Percentiles rank a stretch among this genome's conserved stretches.
Conservation (phyloP, 2,113 vertebrate genomes). For the Arenaria interpres region DNA sequence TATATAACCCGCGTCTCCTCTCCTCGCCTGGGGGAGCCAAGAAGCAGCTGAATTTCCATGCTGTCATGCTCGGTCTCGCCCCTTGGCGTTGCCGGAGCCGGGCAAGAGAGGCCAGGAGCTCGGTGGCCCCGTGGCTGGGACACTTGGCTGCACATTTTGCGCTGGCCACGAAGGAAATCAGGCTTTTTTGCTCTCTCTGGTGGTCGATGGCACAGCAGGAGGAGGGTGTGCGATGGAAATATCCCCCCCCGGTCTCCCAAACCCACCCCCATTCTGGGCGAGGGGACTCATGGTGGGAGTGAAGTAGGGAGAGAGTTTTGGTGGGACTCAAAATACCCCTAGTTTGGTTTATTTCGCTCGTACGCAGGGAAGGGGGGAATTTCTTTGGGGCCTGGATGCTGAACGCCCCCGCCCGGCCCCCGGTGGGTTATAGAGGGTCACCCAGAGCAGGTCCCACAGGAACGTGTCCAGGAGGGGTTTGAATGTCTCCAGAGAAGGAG, state of each 20-base stretch:
- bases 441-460: too few species aligned
- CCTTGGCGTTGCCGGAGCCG: not conserved
- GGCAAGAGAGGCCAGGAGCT: not conserved
- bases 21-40: not conserved
- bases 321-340: not conserved
- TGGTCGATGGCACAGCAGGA: not conserved
- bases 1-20: fast-evolving
- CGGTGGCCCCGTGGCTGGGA: too few species aligned
- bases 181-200: not conserved
- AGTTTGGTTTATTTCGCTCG: not conserved
- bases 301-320: not conserved
- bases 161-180: fast-evolving
- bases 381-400: not conserved
- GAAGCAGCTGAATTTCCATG: not conserved
- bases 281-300: not conserved
- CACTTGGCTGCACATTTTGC: too few species aligned
- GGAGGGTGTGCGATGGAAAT: not conserved
- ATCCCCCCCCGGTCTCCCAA: fast-evolving
- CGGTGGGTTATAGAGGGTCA: too few species aligned
- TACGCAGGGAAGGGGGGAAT: fast-evolving
- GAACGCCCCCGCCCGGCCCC: not conserved
- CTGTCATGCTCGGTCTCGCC: not conserved
- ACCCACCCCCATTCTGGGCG: fast-evolving
- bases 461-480: too few species aligned
- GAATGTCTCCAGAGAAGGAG: too few species aligned